A percentile compares a stretch with the other conserved stretches of the same genome.
Evolutionary conservation across 2,113 vertebrate genomes (phyloP).

Genomic region (Equus quagga): DNA sequence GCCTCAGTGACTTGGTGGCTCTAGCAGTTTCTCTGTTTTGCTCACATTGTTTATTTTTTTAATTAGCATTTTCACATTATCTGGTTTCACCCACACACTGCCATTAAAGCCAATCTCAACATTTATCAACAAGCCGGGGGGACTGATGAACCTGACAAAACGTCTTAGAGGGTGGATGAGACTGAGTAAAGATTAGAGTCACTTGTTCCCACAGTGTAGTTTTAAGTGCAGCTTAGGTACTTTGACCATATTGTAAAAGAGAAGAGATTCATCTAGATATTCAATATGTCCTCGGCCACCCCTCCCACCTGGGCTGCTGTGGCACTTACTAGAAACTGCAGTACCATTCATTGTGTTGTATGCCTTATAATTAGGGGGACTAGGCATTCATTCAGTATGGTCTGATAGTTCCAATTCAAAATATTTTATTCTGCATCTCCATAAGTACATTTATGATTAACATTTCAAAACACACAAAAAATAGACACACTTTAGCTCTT

Average conservation of each 20-base stretch:
- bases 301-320: too few species aligned
- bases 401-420: not conserved
- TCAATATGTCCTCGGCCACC: not conserved
- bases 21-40: not conserved
- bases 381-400: not conserved
- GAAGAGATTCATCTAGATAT: not conserved
- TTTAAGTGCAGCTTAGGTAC: not conserved
- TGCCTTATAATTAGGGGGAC: not conserved
- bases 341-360: not conserved
- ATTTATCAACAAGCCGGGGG: not conserved
- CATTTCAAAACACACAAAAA: conserved; percentile 21
- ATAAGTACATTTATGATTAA: not conserved
- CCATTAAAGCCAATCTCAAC: not conserved
- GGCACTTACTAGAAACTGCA: not conserved
- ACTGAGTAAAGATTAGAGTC: not conserved
- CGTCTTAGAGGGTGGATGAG: not conserved
- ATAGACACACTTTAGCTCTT: not conserved
- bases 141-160: not conserved
- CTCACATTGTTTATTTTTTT: not conserved
- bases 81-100: not conserved
- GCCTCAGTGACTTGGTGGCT: not conserved
- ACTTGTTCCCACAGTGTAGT: not conserved
- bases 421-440: not conserved
- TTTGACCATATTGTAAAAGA: not conserved
- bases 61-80: not conserved